A percentile compares a stretch with the other conserved stretches of the same genome.
phyloP scores from a whole-genome alignment of 1,140 invertebrate species.

The Zeugodacus cucurbitae region DNA sequence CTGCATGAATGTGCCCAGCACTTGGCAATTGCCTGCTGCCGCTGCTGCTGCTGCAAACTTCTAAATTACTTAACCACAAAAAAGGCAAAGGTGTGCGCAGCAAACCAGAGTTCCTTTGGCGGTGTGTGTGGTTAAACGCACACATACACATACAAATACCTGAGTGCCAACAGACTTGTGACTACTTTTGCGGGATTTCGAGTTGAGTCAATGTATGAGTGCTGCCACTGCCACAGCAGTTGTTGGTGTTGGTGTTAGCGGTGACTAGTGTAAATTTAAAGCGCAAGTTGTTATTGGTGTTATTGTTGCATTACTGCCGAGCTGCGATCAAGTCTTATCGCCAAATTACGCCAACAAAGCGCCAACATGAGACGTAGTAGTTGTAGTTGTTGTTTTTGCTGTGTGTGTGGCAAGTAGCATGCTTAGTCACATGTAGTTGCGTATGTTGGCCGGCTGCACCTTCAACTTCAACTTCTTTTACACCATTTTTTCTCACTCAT shows the following conservation, averaged over 20 bases:
- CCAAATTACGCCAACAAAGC: constrained; percentile 29
- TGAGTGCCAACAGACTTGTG: not conserved
- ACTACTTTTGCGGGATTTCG: constrained; percentile 10
- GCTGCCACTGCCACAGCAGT: not conserved
- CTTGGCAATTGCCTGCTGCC: constrained; percentile 30
- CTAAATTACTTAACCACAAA: constrained; percentile 36
- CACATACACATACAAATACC: constrained; percentile 36
- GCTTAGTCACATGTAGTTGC: not conserved
- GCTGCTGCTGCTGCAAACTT: constrained; percentile 11
- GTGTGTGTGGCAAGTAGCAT: not conserved
- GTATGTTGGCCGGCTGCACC: not conserved
- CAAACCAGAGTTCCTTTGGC: not conserved
- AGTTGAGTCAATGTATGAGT: not conserved
- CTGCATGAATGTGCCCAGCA: constrained; percentile 37
- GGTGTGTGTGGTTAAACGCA: constrained; percentile 44
- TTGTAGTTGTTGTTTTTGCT: not conserved
- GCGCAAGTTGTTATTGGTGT: not conserved
- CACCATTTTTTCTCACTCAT: constrained; percentile 18
- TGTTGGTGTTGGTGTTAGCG: not conserved
- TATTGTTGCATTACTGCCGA: not conserved
- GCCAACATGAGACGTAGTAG: not conserved
- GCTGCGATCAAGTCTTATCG: not conserved
- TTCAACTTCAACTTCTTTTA: constrained; percentile 15
- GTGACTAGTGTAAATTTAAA: not conserved
- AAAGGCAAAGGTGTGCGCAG: constrained; percentile 5